phyloP scores from a whole-genome alignment of 2,888 invertebrate species.

The Germaria angustata region DNA sequence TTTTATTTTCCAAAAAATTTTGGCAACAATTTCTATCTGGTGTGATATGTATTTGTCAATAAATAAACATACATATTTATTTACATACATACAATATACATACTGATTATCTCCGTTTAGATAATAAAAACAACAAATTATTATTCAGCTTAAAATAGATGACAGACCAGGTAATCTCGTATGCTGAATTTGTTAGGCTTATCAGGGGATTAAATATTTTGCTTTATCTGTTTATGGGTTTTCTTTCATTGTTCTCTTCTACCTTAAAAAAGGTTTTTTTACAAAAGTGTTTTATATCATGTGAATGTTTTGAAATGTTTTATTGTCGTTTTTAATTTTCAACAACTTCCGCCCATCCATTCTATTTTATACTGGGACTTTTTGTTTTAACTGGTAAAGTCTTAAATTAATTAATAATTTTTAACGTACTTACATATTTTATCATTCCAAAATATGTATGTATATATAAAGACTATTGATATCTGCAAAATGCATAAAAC shows the following conservation, averaged over 20 bases:
- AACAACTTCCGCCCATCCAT: constrained; percentile 20
- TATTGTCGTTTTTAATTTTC: background rate
- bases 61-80: background rate
- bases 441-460: background rate
- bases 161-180: too few relatives aligned
- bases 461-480: constrained; percentile 1
- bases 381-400: constrained; percentile 1
- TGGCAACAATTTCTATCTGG: too few relatives aligned
- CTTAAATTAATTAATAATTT: constrained; percentile 20
- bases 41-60: too few relatives aligned
- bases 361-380: constrained; percentile 8
- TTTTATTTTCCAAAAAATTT: background rate
- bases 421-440: constrained; percentile 3
- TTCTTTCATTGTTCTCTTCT: background rate
- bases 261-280: background rate
- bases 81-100: too few relatives aligned
- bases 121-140: too few relatives aligned
- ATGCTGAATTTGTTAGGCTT: background rate
- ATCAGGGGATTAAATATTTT: background rate
- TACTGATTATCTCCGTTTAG: constrained; percentile 1
- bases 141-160: too few relatives aligned
- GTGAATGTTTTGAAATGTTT: background rate
- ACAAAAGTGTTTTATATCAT: background rate
- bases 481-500: background rate
- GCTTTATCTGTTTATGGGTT: background rate